Base-by-base conservation (phyloP, 2,888 invertebrate species). In the Epirrhoe alternata region DNA sequence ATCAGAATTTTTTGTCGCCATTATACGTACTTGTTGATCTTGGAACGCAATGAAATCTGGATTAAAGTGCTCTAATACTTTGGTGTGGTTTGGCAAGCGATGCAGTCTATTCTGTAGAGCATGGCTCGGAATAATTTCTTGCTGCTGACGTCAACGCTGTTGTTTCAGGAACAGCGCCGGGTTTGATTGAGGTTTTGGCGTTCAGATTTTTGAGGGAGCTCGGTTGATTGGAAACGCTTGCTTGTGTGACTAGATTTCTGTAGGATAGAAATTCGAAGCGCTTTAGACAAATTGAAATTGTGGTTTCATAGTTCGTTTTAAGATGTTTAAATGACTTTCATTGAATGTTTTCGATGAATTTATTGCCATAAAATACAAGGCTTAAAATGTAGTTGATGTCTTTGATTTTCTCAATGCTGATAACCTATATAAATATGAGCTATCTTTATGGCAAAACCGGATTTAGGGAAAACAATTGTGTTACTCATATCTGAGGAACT, bases 21-120 rank as follows among this genome's bases (percentile, higher is more conserved):
- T 64, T 61, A 61, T 49, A 76, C 74, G 35, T 77, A 83, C 84
- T 83, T 81, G 81, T 82, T 80, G 79, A 80, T 66, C 64, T 69
- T 61, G 68, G 66, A 69, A 66, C 68, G 68, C 57, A 66, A 72
- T 70, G 68, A 69, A 68, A 66, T 69, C 64, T 58, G 69, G 64
- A 69, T 69, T 66, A 61, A 24, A 16, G 31, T 31, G 52, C 52
- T 14, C n/a, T 49, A 49, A 51, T 50, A 51, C 17, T 47, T 62
- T 68, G 56, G 56, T 31, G 52, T 45, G n/a, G 47, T 61, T 50
- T 56, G 33, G 59, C 65, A 45, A 55, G 8, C 60, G 24, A 50
- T 60, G 55, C 60, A 59, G 16, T 59, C 38, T 64, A 51, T 33
- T 53, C 38, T 12, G 5, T 59, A 5, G 54, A 35, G 47, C 31